These are phyloP conservation scores for Acropora yongei DNA, from an alignment of 64 coral and sea anemone species.

Conservation along the genomic window DNA sequence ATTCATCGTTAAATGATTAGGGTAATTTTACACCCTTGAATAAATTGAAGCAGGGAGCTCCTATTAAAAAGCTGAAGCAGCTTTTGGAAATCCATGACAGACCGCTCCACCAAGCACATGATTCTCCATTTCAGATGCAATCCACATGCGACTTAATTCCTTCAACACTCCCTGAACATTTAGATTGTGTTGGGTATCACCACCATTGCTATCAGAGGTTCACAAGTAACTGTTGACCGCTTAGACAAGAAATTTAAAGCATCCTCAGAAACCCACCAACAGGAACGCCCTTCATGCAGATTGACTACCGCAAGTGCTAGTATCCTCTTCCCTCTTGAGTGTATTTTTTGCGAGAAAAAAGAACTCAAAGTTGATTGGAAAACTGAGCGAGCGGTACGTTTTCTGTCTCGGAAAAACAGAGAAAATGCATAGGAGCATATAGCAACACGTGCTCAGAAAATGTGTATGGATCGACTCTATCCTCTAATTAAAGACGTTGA, in stretches of 20 bases:
- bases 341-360: conserved; percentile 1
- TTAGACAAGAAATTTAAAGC: background rate
- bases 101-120: conserved; percentile 22
- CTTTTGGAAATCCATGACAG: conserved; percentile 23
- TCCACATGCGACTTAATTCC: conserved; percentile 32
- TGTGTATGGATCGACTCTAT: conserved; percentile 8
- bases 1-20: background rate
- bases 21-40: conserved; percentile 3
- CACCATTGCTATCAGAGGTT: background rate
- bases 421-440: conserved; percentile 19
- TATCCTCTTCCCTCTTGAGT: background rate
- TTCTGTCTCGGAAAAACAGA: background rate
- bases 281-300: background rate
- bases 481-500: conserved; percentile 23
- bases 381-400: conserved; percentile 1
- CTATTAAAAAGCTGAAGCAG: conserved; percentile 30
- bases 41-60: conserved; percentile 13
- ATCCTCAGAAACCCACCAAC: background rate
- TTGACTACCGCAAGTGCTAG: background rate
- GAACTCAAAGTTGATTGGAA: background rate
- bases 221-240: background rate
- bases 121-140: conserved; percentile 29
- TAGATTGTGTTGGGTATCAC: conserved; percentile 16
- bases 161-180: conserved; percentile 26
- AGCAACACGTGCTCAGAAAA: conserved; percentile 13